These are phyloP conservation scores for Epinotia demarniana DNA, from an alignment of 2,888 invertebrate genomes.

Conservation along the genomic window DNA sequence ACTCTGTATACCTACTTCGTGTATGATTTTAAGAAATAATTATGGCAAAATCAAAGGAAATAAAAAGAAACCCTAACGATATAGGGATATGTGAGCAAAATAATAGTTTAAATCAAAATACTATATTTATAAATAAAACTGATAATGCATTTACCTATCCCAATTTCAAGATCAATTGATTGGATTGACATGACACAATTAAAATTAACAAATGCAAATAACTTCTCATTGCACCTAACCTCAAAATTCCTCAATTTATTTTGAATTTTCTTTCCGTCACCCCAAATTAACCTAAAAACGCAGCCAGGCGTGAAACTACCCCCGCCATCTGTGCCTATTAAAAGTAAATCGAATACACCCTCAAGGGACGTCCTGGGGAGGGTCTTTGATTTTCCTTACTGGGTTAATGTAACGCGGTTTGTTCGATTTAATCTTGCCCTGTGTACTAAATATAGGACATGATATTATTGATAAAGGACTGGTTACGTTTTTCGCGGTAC, in stretches of 20 bases:
- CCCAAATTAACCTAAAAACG: constrained; percentile 25
- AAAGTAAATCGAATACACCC: constrained; percentile 42
- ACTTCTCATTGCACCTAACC: background rate
- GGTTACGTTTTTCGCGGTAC: too few relatives aligned
- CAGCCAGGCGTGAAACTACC: constrained; percentile 26
- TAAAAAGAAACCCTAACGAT: too few relatives aligned
- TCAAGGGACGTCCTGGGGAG: constrained; percentile 11
- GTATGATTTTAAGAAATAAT: too few relatives aligned
- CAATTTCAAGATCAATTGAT: too few relatives aligned
- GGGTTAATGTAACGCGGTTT: constrained; percentile 25
- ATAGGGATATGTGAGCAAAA: too few relatives aligned
- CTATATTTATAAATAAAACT: too few relatives aligned
- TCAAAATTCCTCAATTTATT: background rate
- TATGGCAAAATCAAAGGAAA: too few relatives aligned
- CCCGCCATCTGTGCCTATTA: constrained; percentile 42
- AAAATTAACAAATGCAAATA: background rate
- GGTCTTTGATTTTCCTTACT: constrained; percentile 39
- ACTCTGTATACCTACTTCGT: too few relatives aligned
- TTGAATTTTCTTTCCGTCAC: background rate
- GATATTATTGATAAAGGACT: too few relatives aligned
- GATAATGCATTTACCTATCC: too few relatives aligned
- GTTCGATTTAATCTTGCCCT: constrained; percentile 24
- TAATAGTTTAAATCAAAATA: too few relatives aligned
- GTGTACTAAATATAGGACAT: constrained; percentile 17
- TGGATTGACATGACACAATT: background rate